Percentiles rank a stretch among this genome's conserved stretches.
These are phyloP conservation scores for Ictalurus furcatus DNA, from an alignment of 2,113 vertebrate species.

Conservation along the genomic window DNA sequence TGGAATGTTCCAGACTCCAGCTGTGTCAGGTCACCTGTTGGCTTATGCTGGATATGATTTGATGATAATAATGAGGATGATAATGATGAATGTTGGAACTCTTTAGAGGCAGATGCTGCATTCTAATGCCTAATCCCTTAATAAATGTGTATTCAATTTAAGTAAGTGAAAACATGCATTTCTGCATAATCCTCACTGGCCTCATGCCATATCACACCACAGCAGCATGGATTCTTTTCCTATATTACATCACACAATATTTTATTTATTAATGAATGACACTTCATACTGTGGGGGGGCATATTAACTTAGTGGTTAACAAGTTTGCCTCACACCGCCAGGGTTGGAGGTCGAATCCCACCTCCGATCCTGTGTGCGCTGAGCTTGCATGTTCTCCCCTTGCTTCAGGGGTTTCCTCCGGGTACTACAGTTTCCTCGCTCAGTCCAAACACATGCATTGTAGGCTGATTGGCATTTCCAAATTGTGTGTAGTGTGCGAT, in stretches of 20 bases:
- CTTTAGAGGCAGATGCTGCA: background rate
- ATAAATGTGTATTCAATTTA: background rate
- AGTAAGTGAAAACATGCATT: background rate
- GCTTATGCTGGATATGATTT: constrained; percentile 15
- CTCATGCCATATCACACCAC: background rate
- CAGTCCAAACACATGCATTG: no score
- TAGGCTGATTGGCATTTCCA: no score
- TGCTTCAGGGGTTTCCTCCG: no score
- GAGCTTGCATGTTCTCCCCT: no score
- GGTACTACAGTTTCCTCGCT: no score
- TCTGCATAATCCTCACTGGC: background rate
- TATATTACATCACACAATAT: background rate
- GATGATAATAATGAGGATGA: background rate
- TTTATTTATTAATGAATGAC: background rate
- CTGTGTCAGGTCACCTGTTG: constrained; percentile 43
- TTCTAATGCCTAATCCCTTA: background rate
- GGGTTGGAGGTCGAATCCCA: no score
- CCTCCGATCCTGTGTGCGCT: no score
- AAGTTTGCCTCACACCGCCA: no score
- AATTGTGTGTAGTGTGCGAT: no score
- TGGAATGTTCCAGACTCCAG: constrained; percentile 39
- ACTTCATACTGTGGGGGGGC: background rate
- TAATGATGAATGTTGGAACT: constrained; percentile 3
- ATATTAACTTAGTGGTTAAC: no score
- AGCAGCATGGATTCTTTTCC: background rate